Evolutionary conservation across 2,113 vertebrate species (phyloP).

Genomic region (Odontophorus gujanensis): DNA sequence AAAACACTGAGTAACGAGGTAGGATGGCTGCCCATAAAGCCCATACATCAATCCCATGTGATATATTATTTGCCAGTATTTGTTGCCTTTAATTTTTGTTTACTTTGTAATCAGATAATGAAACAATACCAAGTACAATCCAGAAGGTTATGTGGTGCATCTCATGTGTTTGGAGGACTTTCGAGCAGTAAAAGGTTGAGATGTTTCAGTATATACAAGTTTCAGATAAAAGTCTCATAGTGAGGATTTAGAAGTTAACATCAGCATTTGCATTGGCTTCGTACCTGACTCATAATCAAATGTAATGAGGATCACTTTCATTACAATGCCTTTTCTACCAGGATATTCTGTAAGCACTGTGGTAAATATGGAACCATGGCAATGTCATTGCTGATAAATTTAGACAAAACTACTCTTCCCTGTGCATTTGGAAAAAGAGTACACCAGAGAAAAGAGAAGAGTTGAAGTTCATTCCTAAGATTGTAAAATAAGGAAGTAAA

Average conservation of each 20-base stretch:
- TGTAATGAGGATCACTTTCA: not conserved
- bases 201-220: not conserved
- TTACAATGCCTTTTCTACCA: not conserved
- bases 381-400: not conserved
- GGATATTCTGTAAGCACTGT: not conserved
- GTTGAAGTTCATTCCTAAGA: too few species aligned
- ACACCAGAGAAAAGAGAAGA: not conserved
- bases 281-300: rapidly evolving
- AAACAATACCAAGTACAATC: not conserved
- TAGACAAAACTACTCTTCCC: not conserved
- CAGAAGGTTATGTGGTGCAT: rapidly evolving
- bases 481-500: not conserved
- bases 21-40: not conserved
- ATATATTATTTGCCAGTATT: not conserved
- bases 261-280: rapidly evolving
- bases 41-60: not conserved
- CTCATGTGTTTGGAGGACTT: not conserved
- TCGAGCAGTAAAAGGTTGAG: not conserved
- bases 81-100: not conserved
- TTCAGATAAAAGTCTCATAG: not conserved
- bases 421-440: rapidly evolving
- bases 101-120: not conserved
- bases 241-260: rapidly evolving
- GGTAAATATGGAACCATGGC: not conserved
- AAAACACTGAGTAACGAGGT: not conserved